These are phyloP conservation scores for Nasonia oneida DNA, from an alignment of 2,888 invertebrate genomes.

Conservation along the genomic window DNA sequence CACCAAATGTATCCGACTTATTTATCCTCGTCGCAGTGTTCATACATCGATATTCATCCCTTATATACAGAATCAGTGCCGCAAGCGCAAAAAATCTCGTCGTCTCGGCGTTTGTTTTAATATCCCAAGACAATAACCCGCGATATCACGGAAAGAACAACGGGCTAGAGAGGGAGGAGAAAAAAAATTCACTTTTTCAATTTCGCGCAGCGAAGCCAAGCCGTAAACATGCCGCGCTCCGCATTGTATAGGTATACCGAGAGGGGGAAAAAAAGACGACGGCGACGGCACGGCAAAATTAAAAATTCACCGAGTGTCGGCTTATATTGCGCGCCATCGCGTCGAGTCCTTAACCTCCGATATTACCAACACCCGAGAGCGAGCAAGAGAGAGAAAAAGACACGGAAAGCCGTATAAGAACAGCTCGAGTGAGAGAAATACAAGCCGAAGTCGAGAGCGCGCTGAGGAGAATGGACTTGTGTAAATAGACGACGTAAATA, in stretches of 20 bases:
- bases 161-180: not conserved
- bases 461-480: not conserved
- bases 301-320: constrained; percentile 50
- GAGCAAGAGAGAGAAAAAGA: not conserved
- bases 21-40: not conserved
- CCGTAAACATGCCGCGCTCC: constrained; percentile 29
- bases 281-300: constrained; percentile 47
- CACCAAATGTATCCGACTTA: not conserved
- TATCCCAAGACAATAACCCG: constrained; percentile 36
- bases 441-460: not conserved
- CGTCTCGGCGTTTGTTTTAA: constrained; percentile 27
- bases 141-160: constrained; percentile 3
- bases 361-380: constrained; percentile 3
- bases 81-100: not conserved
- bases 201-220: constrained; percentile 26
- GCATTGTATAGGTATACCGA: not conserved
- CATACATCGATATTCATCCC: constrained; percentile 35
- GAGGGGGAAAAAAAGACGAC: constrained; percentile 18
- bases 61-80: not conserved
- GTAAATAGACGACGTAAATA: constrained; percentile 13
- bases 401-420: constrained; percentile 22
- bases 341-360: constrained; percentile 41
- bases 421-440: not conserved
- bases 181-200: constrained; percentile 53
- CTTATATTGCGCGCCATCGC: constrained; percentile 28